phyloP scores from a whole-genome alignment of 2,797 vertebrate genomes.

The Crocodylus rhombifer region DNA sequence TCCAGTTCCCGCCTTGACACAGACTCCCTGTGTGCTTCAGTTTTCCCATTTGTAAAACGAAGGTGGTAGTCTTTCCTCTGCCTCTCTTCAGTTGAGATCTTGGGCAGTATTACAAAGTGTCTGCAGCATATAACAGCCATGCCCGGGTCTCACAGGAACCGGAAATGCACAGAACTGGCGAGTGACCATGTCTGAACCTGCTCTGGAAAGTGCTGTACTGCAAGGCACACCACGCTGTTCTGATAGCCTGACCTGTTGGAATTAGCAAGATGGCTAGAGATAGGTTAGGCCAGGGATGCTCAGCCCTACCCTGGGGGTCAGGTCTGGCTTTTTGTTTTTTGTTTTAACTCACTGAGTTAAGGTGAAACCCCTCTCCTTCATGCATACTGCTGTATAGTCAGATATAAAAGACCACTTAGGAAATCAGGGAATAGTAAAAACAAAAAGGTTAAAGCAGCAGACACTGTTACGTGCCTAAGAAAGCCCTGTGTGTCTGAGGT shows the following conservation, averaged over 20 bases:
- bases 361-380: background rate
- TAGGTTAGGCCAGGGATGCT: background rate
- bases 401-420: background rate
- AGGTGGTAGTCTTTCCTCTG: background rate
- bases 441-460: background rate
- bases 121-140: background rate
- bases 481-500: background rate
- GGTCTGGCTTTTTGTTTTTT: rapidly evolving
- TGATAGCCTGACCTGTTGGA: background rate
- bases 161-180: background rate
- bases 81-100: background rate
- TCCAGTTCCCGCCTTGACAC: background rate
- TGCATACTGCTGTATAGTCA: no score
- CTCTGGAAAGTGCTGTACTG: background rate
- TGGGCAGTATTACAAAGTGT: background rate
- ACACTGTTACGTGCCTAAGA: background rate
- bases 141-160: no score
- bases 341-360: background rate
- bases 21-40: background rate
- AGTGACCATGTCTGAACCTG: background rate
- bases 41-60: background rate
- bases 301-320: background rate
- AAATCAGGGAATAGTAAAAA: background rate
- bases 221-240: background rate
- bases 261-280: background rate